A percentile compares a stretch with the other conserved stretches of the same genome.
Conservation (phyloP, 2,888 invertebrate genomes). For the Crematogaster levior region DNA sequence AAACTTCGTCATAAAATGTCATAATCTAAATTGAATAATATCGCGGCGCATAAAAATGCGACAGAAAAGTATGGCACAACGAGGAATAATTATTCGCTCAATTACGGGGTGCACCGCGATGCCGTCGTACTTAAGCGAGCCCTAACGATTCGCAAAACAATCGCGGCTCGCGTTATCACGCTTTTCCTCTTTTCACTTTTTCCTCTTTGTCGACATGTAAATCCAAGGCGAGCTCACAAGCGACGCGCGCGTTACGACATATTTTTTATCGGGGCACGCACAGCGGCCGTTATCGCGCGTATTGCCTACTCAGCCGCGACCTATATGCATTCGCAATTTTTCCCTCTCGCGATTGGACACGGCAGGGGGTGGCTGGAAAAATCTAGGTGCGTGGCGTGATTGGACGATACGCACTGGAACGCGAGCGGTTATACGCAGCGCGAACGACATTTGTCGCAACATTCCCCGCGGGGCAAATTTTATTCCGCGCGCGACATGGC, state of each 20-base stretch:
- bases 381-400: slow-evolving; percentile 64
- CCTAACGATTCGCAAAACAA: slow-evolving; percentile 30
- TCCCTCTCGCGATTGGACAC: slow-evolving; percentile 67
- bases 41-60: not conserved
- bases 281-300: slow-evolving; percentile 75
- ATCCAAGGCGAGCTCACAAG: slow-evolving; percentile 5
- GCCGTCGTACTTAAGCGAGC: not conserved
- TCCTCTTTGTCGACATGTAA: slow-evolving; percentile 5
- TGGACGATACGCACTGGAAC: slow-evolving; percentile 70
- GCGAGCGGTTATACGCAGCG: slow-evolving; percentile 27
- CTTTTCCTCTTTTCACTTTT: not conserved
- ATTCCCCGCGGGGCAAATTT: slow-evolving; percentile 52
- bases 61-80: not conserved
- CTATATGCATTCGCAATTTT: slow-evolving; percentile 82
- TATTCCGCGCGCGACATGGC: slow-evolving; percentile 58
- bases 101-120: slow-evolving; percentile 8
- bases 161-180: slow-evolving; percentile 21
- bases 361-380: slow-evolving; percentile 45
- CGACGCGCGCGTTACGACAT: slow-evolving; percentile 48
- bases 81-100: slow-evolving; percentile 31
- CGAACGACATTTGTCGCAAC: slow-evolving; percentile 64
- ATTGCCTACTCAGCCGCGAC: slow-evolving; percentile 79
- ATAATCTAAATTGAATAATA: slow-evolving; percentile 46
- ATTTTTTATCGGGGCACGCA: slow-evolving; percentile 80
- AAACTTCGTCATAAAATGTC: not conserved